Evolutionary conservation across 2,888 invertebrate species (phyloP).

Genomic region (Drosophila pseudotakahashii): DNA sequence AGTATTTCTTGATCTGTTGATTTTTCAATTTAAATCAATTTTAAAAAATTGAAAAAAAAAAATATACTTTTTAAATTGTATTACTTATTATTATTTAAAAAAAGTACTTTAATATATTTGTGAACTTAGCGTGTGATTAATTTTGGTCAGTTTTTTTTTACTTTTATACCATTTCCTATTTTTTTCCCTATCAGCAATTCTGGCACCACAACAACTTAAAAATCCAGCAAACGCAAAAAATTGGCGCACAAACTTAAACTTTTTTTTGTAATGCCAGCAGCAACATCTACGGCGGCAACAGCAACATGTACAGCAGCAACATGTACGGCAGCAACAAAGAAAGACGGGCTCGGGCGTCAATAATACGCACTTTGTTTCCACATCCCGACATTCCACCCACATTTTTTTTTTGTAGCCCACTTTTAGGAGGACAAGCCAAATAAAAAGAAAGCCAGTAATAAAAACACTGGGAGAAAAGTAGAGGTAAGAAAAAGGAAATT

Average conservation of each 20-base stretch:
- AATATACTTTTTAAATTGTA: too few relatives aligned
- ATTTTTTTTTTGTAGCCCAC: slow-evolving; percentile 27
- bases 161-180: too few relatives aligned
- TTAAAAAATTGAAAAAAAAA: too few relatives aligned
- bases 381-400: slow-evolving; percentile 1
- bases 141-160: background rate
- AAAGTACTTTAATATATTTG: too few relatives aligned
- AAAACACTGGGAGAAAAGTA: slow-evolving; percentile 13
- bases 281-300: slow-evolving; percentile 29
- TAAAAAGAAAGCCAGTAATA: slow-evolving; percentile 6
- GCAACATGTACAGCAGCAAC: background rate
- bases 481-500: background rate
- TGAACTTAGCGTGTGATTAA: too few relatives aligned
- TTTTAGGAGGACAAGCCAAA: slow-evolving; percentile 19
- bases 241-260: slow-evolving; percentile 63
- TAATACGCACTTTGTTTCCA: slow-evolving; percentile 40
- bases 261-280: slow-evolving; percentile 60
- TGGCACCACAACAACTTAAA: slow-evolving; percentile 32
- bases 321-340: background rate
- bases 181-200: slow-evolving; percentile 45
- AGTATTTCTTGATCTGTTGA: too few relatives aligned
- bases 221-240: slow-evolving; percentile 2
- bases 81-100: too few relatives aligned
- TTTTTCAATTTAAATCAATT: too few relatives aligned
- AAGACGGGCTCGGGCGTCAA: slow-evolving; percentile 28